Evolutionary conservation across 2,888 invertebrate species (phyloP).

Genomic region (Apamea sordens): DNA sequence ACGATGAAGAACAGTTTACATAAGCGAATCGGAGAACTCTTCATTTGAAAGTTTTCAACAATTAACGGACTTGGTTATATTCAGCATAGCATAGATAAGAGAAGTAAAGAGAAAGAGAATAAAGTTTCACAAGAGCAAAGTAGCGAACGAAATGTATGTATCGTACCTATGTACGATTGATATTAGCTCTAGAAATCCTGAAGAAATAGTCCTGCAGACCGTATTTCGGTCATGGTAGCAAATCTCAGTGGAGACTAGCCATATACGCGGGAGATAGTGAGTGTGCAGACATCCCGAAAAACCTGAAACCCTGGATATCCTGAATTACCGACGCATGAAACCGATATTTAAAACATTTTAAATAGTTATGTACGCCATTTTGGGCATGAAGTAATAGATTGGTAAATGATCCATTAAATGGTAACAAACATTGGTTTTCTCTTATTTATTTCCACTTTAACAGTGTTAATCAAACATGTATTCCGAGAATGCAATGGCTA

Average conservation of each 20-base stretch:
- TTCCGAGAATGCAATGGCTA: not conserved
- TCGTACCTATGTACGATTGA: constrained; percentile 14
- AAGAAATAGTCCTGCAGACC: not conserved
- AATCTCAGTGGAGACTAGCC: not conserved
- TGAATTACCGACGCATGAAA: constrained; percentile 1
- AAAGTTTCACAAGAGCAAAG: constrained; percentile 44
- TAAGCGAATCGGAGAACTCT: constrained; percentile 49
- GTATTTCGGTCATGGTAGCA: not conserved
- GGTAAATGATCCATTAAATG: not conserved
- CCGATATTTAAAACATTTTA: not conserved
- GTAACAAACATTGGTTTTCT: not conserved
- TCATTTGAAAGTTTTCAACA: constrained; percentile 57
- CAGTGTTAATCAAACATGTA: not conserved
- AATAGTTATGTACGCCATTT: not conserved
- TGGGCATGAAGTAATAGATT: not conserved
- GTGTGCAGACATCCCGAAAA: not conserved
- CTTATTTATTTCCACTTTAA: not conserved
- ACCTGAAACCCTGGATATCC: not conserved
- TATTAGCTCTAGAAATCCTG: not conserved
- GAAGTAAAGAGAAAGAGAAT: constrained; percentile 28
- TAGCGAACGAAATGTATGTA: constrained; percentile 10
- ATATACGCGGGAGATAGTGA: not conserved
- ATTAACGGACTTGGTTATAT: constrained; percentile 58
- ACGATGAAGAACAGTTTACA: constrained; percentile 41
- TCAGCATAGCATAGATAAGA: constrained; percentile 38